phyloP scores from a whole-genome alignment of 1,140 invertebrate genomes.

The Heliconius eleuchia region DNA sequence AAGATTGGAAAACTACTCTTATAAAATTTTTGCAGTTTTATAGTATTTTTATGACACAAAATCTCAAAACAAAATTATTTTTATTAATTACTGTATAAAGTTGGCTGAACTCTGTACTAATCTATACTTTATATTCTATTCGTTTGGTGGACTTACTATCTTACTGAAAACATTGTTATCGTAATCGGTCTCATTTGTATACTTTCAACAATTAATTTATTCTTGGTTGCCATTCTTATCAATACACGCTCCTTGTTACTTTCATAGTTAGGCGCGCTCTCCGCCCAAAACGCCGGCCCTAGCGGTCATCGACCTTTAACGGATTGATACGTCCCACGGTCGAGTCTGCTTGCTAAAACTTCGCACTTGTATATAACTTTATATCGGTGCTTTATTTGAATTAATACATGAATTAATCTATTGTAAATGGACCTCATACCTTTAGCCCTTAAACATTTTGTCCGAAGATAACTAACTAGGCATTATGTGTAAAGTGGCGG shows the following conservation, averaged over 20 bases:
- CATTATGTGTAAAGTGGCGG: too few species aligned
- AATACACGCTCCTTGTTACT: background rate
- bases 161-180: background rate
- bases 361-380: background rate
- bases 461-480: too few species aligned
- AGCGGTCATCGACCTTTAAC: constrained; percentile 9
- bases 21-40: too few species aligned
- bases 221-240: background rate
- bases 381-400: background rate
- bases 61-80: too few species aligned
- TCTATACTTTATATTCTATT: background rate
- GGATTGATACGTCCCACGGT: constrained; percentile 15
- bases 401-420: background rate
- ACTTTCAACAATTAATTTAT: background rate
- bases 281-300: constrained; percentile 9
- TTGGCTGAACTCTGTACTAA: too few species aligned
- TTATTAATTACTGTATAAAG: too few species aligned
- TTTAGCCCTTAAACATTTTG: background rate
- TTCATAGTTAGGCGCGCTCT: background rate
- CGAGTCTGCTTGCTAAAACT: constrained; percentile 3
- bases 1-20: too few species aligned
- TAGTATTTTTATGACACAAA: too few species aligned
- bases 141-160: background rate
- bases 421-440: too few species aligned
- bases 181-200: background rate